Evolutionary conservation across 2,113 vertebrate genomes (phyloP).

Genomic region (Stigmatopora argus): DNA sequence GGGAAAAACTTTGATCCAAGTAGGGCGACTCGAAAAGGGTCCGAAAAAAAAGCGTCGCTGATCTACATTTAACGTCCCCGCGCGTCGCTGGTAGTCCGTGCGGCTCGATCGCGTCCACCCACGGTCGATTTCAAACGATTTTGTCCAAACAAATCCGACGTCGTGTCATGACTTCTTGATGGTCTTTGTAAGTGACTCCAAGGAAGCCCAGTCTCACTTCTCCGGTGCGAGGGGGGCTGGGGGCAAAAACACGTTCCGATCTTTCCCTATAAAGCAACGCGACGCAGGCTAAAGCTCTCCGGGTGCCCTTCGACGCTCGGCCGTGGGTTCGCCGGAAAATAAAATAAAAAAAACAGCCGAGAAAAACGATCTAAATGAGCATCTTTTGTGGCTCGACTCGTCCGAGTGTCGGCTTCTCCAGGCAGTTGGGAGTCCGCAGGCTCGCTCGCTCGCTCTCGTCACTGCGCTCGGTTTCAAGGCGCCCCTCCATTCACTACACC

Average conservation of each 20-base stretch:
- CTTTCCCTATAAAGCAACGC: neutral
- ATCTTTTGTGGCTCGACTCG: conserved; percentile 32
- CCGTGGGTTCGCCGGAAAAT: neutral
- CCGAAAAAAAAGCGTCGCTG: conserved; percentile 23
- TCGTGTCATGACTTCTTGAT: conserved; percentile 66
- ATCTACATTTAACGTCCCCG: neutral
- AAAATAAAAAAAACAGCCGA: neutral
- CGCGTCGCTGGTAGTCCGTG: neutral
- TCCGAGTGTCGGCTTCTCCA: conserved; percentile 30
- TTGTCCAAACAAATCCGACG: conserved; percentile 43
- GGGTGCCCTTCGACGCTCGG: neutral
- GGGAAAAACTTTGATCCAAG: conserved; percentile 63
- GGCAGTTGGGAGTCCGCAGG: conserved; percentile 47
- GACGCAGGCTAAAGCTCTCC: neutral
- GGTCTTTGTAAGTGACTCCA: conserved; percentile 68
- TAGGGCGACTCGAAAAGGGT: conserved; percentile 50
- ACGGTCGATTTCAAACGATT: conserved; percentile 14
- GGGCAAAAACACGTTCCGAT: conserved; percentile 20
- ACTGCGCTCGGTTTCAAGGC: conserved; percentile 68
- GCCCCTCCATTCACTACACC: conserved; percentile 63
- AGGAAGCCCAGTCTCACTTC: conserved; percentile 51
- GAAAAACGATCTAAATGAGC: conserved; percentile 6
- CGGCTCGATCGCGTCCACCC: neutral
- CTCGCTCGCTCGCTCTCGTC: conserved; percentile 52
- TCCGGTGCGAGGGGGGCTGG: conserved; percentile 6